Conservation (phyloP, 2,888 invertebrate genomes). For the Octonoba sinensis region DNA sequence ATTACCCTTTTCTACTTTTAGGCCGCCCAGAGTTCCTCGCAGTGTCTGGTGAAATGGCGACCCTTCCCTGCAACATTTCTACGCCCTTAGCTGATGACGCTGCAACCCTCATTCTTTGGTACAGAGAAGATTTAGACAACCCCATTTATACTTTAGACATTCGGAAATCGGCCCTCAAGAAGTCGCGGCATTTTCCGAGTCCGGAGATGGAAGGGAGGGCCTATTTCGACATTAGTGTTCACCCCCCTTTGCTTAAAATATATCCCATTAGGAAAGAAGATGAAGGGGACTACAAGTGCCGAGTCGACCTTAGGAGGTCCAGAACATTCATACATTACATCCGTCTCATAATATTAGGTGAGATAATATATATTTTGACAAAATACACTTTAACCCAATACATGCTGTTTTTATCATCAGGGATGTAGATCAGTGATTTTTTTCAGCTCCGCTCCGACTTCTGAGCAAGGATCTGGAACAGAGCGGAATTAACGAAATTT, state of each 20-base stretch:
- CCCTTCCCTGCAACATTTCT: slow-evolving; percentile 65
- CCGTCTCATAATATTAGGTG: slow-evolving; percentile 63
- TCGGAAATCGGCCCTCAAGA: slow-evolving; percentile 54
- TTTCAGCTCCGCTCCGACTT: no score
- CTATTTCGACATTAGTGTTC: slow-evolving; percentile 63
- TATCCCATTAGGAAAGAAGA: slow-evolving; percentile 73
- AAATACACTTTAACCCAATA: no score
- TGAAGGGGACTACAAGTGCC: slow-evolving; percentile 86
- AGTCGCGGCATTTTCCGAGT: slow-evolving; percentile 61
- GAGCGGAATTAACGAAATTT: no score
- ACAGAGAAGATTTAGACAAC: slow-evolving; percentile 86
- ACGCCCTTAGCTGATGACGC: slow-evolving; percentile 64
- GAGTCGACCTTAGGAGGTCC: slow-evolving; percentile 78
- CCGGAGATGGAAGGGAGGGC: slow-evolving; percentile 65
- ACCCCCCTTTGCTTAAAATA: slow-evolving; percentile 64
- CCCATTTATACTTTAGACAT: slow-evolving; percentile 79
- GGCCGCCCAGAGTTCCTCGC: slow-evolving; percentile 60
- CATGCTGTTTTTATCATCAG: no score
- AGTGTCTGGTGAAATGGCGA: slow-evolving; percentile 63
- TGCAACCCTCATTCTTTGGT: slow-evolving; percentile 82
- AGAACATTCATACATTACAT: slow-evolving; percentile 60
- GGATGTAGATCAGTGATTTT: no score
- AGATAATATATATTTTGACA: background rate
- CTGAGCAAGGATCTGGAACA: no score
- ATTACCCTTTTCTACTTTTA: background rate